Evolutionary conservation across 2,797 vertebrate species (phyloP).

Genomic region (Hyperoplus lanceolatus): DNA sequence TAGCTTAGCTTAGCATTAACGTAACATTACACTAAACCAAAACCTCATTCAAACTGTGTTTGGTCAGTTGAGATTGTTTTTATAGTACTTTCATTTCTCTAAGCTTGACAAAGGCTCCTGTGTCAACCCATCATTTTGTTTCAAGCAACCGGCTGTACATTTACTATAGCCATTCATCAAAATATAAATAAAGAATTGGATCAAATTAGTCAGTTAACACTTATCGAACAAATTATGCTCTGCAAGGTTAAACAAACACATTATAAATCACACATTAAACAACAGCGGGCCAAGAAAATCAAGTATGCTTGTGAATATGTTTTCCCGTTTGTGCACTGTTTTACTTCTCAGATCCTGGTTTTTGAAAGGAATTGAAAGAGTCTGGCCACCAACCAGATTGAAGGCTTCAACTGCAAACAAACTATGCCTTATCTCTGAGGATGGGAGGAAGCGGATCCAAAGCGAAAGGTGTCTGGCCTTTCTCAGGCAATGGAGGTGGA

Average conservation of each 20-base stretch:
- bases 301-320: conserved; percentile 10
- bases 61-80: too few species aligned
- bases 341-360: conserved; percentile 53
- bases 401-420: conserved; percentile 60
- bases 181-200: not conserved
- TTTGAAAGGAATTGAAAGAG: conserved; percentile 34
- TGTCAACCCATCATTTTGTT: too few species aligned
- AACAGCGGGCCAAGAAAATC: not conserved
- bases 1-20: conserved; percentile 48
- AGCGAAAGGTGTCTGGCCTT: conserved; percentile 93
- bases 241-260: not conserved
- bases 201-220: not conserved
- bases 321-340: conserved; percentile 24
- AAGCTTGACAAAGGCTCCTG: too few species aligned
- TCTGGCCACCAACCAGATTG: conserved; percentile 52
- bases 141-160: too few species aligned
- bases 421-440: conserved; percentile 86
- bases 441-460: conserved; percentile 97
- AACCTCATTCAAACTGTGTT: not conserved
- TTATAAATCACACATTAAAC: not conserved
- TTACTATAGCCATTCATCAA: not conserved
- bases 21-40: not conserved
- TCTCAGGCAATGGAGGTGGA: conserved; percentile 86
- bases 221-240: not conserved
- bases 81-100: too few species aligned